A percentile compares a stretch with the other conserved stretches of the same genome.
Conservation (phyloP, 2,888 invertebrate genomes). For the Blera fallax region DNA sequence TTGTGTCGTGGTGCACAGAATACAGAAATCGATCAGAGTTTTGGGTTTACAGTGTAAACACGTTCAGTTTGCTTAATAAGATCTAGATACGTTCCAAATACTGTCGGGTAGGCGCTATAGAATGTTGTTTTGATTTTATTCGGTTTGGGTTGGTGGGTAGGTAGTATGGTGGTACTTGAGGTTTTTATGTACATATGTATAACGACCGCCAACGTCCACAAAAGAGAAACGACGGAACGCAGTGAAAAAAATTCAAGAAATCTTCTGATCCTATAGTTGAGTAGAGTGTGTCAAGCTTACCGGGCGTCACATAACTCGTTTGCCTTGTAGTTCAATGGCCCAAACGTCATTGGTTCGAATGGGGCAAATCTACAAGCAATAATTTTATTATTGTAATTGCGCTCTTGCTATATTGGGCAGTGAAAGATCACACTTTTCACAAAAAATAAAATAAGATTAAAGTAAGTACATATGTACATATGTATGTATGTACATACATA, state of each 20-base stretch:
- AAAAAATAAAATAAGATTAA: not conserved
- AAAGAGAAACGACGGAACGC: slow-evolving; percentile 30
- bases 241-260: slow-evolving; percentile 17
- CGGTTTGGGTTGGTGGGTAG: slow-evolving; percentile 37
- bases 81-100: slow-evolving; percentile 38
- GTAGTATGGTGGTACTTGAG: slow-evolving; percentile 42
- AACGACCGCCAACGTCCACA: slow-evolving; percentile 57
- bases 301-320: slow-evolving; percentile 76
- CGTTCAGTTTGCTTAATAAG: slow-evolving; percentile 17
- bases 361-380: slow-evolving; percentile 15
- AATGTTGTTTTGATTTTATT: slow-evolving; percentile 61
- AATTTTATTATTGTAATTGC: slow-evolving; percentile 20
- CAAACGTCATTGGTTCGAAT: slow-evolving; percentile 28
- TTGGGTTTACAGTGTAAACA: not conserved
- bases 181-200: slow-evolving; percentile 15
- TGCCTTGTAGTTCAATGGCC: slow-evolving; percentile 81
- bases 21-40: slow-evolving; percentile 44
- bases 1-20: not conserved
- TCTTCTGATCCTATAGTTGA: slow-evolving; percentile 45
- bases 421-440: not conserved
- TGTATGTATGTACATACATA: too few relatives aligned
- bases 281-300: slow-evolving; percentile 46
- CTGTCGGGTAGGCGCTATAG: slow-evolving; percentile 57
- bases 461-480: too few relatives aligned
- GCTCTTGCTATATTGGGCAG: not conserved